Base-by-base conservation (phyloP, 92 coral and sea anemone species). In the Siderastrea siderea region DNA sequence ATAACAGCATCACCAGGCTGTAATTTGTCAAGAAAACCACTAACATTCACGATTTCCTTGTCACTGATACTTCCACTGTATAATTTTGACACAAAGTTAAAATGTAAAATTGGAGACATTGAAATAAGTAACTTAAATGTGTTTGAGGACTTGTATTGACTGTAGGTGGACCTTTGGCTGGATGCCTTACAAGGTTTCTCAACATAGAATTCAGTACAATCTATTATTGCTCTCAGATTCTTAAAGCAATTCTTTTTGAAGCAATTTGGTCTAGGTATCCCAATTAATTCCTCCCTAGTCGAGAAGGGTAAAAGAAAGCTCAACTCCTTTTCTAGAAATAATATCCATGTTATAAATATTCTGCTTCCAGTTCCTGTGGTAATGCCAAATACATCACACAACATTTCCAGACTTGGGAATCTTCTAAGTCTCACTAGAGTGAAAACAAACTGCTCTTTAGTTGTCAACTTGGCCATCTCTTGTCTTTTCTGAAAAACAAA, bases 121-220 rank as follows among this genome's bases (percentile, higher is more conserved):
- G 93, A 94, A 84, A 94, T 83, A 59, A 94, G 87, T 67, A 94
- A 88, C 85, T 94, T 89, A 78, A 89, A 89, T 68, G 93, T 92
- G 77, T 92, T 94, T 72, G 89, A 72, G 66, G 92, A 90, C 86
- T 94, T 94, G 81, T 92, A 92, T 72, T 91, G 95, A 87, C 95
- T 89, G 86, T 89, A 86, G 71, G 93, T 94, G 80, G 90, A 76
- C 65, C 95, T 84, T 87, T 91, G 92, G 77, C 98, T 89, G 63
- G 92, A 94, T 45, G 92, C 93, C 74, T 82, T 84, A n/a, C 89
- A 84, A 60, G 95, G 94, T 81, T 86, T 91, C 86, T 91, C 93
- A 86, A 94, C 82, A 82, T 94, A 91, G 84, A 91, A 81, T 89
- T 94, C 93, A 64, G 93, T 94, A 67, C 97, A 91, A 84, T 94